Conservation (phyloP, 2,113 vertebrate species). For the Tylochromis polylepis region DNA sequence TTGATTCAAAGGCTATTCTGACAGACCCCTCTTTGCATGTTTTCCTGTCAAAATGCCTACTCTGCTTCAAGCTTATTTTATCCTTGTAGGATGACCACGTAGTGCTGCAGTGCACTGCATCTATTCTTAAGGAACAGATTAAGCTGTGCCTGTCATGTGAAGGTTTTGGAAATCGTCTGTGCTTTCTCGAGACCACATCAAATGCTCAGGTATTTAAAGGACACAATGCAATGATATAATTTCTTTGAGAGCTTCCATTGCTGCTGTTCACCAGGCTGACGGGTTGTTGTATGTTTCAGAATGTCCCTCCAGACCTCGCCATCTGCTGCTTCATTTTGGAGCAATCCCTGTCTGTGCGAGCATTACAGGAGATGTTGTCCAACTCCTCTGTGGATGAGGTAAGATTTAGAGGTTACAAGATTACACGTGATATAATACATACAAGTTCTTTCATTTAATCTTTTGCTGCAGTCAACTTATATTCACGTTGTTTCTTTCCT, state of each 20-base stretch:
- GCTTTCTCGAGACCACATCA: constrained; percentile 87
- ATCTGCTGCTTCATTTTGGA: constrained; percentile 89
- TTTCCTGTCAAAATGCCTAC: neutral
- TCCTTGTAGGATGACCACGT: constrained; percentile 79
- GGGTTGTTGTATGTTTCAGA: constrained; percentile 67
- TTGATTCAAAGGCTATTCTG: neutral
- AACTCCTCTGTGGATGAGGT: constrained; percentile 80
- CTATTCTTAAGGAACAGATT: constrained; percentile 86
- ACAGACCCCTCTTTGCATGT: neutral
- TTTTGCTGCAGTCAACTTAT: neutral
- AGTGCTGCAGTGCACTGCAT: constrained; percentile 85
- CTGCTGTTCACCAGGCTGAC: neutral
- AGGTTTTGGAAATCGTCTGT: constrained; percentile 89
- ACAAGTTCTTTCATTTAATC: neutral
- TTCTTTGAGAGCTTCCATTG: neutral
- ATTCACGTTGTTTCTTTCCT: neutral
- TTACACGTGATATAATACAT: neutral
- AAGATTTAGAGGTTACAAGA: neutral
- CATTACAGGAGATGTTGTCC: constrained; percentile 86
- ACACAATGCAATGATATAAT: neutral
- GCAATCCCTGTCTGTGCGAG: constrained; percentile 90
- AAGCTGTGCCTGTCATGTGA: constrained; percentile 89
- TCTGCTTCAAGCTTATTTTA: neutral
- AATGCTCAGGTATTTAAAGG: constrained; percentile 81
- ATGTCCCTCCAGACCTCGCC: constrained; percentile 87